A percentile compares a stretch with the other conserved stretches of the same genome.
Conservation (phyloP, 2,113 vertebrate genomes). For the Mesembrinibis cayennensis region DNA sequence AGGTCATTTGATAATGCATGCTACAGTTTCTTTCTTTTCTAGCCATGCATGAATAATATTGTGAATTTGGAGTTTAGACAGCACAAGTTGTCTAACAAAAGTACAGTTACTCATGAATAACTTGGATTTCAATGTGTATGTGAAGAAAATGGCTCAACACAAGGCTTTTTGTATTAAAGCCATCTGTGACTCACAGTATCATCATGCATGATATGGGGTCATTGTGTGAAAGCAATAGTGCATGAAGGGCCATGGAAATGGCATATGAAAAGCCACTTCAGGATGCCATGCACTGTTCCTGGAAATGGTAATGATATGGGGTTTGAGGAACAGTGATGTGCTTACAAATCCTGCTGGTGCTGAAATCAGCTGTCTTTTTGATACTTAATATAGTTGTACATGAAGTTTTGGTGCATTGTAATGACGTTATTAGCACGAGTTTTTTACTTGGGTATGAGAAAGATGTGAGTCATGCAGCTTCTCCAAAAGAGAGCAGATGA, state of each 20-base stretch:
- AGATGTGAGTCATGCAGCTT: conserved; percentile 31
- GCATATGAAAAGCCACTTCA: not conserved
- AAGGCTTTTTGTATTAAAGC: conserved; percentile 15
- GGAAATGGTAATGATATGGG: not conserved
- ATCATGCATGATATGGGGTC: not conserved
- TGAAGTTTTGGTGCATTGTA: conserved; percentile 20
- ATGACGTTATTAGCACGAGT: conserved; percentile 11
- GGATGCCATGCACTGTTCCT: not conserved
- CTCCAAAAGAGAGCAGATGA: conserved; percentile 3
- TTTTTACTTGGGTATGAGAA: conserved; percentile 31
- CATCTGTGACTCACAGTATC: conserved; percentile 12
- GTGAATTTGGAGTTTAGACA: not conserved
- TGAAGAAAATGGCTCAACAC: conserved; percentile 28
- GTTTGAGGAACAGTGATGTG: not conserved
- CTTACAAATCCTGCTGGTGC: not conserved
- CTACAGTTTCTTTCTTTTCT: not conserved
- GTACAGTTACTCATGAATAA: conserved; percentile 35
- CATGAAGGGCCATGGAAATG: conserved; percentile 2
- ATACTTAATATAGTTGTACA: not conserved
- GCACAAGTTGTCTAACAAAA: conserved; percentile 6
- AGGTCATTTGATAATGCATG: not conserved
- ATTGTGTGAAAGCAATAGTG: conserved; percentile 14
- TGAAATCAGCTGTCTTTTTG: conserved; percentile 10
- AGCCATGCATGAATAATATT: not conserved
- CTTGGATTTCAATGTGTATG: not conserved